Evolutionary conservation across 2,113 vertebrate species (phyloP).

Genomic region (Pterophyllum scalare): DNA sequence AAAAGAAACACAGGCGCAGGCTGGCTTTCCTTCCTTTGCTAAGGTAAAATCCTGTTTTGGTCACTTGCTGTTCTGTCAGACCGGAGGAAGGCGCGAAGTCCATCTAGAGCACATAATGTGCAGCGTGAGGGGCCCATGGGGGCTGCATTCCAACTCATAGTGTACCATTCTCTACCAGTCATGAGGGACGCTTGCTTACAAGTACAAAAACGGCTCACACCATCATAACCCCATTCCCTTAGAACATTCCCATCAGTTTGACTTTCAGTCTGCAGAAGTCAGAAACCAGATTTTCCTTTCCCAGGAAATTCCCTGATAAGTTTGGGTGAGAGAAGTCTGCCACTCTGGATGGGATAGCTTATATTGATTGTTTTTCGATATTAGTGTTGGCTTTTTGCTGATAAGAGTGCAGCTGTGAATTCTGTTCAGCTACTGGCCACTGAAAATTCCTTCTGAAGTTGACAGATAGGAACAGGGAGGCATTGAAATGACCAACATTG

Average conservation of each 20-base stretch:
- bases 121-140: conserved; percentile 38
- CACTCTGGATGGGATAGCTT: conserved; percentile 43
- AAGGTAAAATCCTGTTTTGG: conserved; percentile 59
- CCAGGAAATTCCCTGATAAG: conserved; percentile 54
- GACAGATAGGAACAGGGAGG: conserved; percentile 41
- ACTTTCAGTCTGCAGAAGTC: conserved; percentile 14
- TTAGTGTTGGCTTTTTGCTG: conserved; percentile 52
- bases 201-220: conserved; percentile 19
- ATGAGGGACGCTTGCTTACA: conserved; percentile 52
- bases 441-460: neutral
- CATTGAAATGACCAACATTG: conserved; percentile 25
- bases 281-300: conserved; percentile 63
- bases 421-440: conserved; percentile 23
- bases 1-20: conserved; percentile 28
- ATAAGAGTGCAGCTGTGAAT: conserved; percentile 61
- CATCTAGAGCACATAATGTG: conserved; percentile 37
- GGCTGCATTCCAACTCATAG: conserved; percentile 60
- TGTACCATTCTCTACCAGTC: conserved; percentile 73
- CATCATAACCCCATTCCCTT: conserved; percentile 13
- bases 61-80: conserved; percentile 41
- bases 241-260: conserved; percentile 55
- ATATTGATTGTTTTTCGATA: conserved; percentile 52
- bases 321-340: conserved; percentile 36
- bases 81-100: conserved; percentile 56
- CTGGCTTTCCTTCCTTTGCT: conserved; percentile 36